Base-by-base conservation (phyloP, 2,113 vertebrate genomes). In the Neomonachus schauinslandi region DNA sequence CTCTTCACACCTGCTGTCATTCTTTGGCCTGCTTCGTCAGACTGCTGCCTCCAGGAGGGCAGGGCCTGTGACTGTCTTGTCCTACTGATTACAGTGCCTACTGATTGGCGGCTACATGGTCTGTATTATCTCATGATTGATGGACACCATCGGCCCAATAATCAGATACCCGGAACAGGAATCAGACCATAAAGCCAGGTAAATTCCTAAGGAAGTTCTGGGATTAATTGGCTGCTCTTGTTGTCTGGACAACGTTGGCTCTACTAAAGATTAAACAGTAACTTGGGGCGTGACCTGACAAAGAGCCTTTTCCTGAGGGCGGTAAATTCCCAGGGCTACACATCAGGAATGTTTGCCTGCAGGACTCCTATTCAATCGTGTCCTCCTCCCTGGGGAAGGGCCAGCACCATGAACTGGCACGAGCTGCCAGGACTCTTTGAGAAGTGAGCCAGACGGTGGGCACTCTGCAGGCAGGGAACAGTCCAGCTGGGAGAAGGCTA, bases 191-290 rank as follows among this genome's bases (percentile, higher is more conserved):
- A 74, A 89, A 79, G 65, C 13, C 36, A 63, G 14, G 49, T n/a
- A 89, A 59, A 57, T 55, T 24, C 63, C 12, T 42, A 21, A n/a
- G 21, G 55, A 72, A 57, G 42, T 21, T 10, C 31, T 46, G 14
- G 11, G 39, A 39, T 39, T 65, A 83, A 18, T 72, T 46, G 33
- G 36, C 31, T 91, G 65, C 22, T 65, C 1, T 21, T 77, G 49
- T 67, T 90, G 1, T 93, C 69, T 92, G 80, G 67, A 71, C 15
- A 46, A 22, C 26, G 74, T 33, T 61, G 89, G 72, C 31, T 57
- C 53, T 36, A n/a, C 24, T 83, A 53, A 95, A 81, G 77, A 67
- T 96, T 92, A 95, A 87, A 86, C 11, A 93, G 74, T 95, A 94
- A 95, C 63, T 74, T 26, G 42, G 31, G 14, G 15, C 57, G 31